Evolutionary conservation across 2,113 vertebrate species (phyloP).

Genomic region (Gymnobelideus leadbeateri): DNA sequence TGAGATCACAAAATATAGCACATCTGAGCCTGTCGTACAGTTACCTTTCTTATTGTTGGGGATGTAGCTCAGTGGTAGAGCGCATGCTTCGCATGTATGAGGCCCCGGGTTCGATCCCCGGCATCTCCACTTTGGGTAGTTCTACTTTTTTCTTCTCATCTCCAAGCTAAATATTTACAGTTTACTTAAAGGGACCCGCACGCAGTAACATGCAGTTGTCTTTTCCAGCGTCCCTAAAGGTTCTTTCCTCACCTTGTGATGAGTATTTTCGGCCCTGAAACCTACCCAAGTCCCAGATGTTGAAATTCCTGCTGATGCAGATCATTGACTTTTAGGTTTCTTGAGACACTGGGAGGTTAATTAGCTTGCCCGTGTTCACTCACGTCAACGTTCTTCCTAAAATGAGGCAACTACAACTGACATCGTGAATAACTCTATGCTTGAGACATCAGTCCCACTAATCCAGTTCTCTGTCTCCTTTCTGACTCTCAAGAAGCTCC

Average conservation of each 20-base stretch:
- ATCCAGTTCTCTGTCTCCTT: not conserved
- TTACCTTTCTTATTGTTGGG: not conserved
- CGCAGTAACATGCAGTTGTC: not conserved
- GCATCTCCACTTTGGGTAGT: conserved; percentile 16
- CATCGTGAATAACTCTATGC: not conserved
- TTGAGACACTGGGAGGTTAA: not conserved
- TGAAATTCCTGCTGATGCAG: not conserved
- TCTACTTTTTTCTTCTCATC: not conserved
- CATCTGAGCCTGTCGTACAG: not conserved
- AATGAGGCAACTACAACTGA: not conserved
- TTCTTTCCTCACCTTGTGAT: not conserved
- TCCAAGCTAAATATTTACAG: not conserved
- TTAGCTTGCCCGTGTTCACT: not conserved
- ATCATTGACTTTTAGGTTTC: not conserved
- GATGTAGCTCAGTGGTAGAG: conserved; percentile 81
- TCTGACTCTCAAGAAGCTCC: not conserved
- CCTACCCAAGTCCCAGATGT: not conserved
- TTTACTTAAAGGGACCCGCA: not conserved
- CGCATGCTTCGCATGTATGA: conserved; percentile 79
- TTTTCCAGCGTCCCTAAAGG: not conserved
- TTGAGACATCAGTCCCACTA: not conserved
- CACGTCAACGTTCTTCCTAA: not conserved
- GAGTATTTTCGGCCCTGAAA: not conserved
- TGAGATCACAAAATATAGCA: not conserved
- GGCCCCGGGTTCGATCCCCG: conserved; percentile 71